Evolutionary conservation across 2,797 vertebrate genomes (phyloP), one percentile per base, ranked within the genome.

Genomic region (Myotis pilosus): DNA sequence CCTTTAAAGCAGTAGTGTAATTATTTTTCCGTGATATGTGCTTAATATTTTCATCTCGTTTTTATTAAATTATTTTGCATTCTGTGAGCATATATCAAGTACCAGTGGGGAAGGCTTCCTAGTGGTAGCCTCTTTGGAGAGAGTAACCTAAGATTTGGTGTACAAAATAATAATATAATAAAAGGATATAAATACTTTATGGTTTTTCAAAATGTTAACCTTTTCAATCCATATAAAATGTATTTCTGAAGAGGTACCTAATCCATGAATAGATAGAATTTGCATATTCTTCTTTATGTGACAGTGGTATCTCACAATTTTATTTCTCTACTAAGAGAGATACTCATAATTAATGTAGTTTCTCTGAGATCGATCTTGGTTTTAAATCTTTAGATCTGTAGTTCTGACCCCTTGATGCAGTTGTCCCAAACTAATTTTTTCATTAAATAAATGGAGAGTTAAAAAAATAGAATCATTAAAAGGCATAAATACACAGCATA

Each of bases 31-130:
- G 74, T 92, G 33, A 47, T 87, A 38, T 78, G 17, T 89, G 28
- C 22, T 71, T 17, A 82, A 0, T 68, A 64, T 83, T 91, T 86
- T 69, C 62, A 38, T 74, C 49, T 79, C 38, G 87, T 79, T 80
- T 47, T 66, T 86, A 30, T 79, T 81, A 76, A 74, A 38, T 87
- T 92, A 68, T 25, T 91, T 92, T 85, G 25, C 47, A 28, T 91
- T 93, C 66, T 62, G 9, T 87, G 33, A 87, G 12, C 33, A n/a
- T 81, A 13, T 82, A 41, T 88, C 89, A 47, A 87, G 20, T 64
- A 64, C 28, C 38, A 38, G 2, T 53, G 36, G n/a, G 47, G 28
- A 94, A 91, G 79, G 20, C 60, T 74, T 89, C 55, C 33, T 80
- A 53, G 47, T 69, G 7, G 8, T 87, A 20, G 3, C 38, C 49